These are phyloP conservation scores for Alces alces DNA, from an alignment of 2,113 vertebrate genomes.

Conservation along the genomic window DNA sequence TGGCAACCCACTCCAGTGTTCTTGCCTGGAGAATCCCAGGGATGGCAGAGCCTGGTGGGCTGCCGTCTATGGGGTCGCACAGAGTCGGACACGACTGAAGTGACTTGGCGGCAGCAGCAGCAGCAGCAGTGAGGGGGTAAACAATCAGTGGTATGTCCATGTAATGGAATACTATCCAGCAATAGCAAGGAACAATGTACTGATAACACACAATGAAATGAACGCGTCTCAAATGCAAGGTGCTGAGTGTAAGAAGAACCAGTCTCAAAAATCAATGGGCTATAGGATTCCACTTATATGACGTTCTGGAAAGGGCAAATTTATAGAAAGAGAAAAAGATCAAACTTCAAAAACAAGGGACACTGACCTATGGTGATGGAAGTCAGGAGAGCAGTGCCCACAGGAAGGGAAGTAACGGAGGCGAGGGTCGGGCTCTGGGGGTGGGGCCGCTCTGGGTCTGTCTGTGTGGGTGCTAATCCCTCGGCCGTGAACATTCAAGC, in stretches of 20 bases:
- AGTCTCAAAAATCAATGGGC: not conserved
- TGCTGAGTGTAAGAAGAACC: not conserved
- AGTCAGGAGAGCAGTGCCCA: not conserved
- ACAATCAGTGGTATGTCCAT: too few species aligned
- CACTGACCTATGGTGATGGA: not conserved
- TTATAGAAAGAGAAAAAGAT: not conserved
- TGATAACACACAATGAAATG: rapidly evolving
- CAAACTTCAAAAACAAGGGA: not conserved
- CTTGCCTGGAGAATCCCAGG: too few species aligned
- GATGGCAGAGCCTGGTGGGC: not conserved
- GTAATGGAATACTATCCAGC: not conserved
- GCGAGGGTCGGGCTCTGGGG: too few species aligned
- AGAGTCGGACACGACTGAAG: not conserved
- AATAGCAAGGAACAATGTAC: not conserved
- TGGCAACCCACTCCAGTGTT: too few species aligned
- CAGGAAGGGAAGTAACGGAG: not conserved
- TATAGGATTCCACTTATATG: not conserved
- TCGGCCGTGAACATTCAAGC: not conserved
- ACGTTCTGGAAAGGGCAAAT: not conserved
- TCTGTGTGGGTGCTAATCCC: not conserved
- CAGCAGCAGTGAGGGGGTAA: too few species aligned
- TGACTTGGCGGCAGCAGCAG: too few species aligned
- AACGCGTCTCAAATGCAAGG: rapidly evolving
- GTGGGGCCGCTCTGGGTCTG: not conserved
- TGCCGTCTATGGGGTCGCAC: not conserved